These are phyloP conservation scores for Meloe dianella DNA, from an alignment of 2,888 invertebrate species.

Conservation along the genomic window DNA sequence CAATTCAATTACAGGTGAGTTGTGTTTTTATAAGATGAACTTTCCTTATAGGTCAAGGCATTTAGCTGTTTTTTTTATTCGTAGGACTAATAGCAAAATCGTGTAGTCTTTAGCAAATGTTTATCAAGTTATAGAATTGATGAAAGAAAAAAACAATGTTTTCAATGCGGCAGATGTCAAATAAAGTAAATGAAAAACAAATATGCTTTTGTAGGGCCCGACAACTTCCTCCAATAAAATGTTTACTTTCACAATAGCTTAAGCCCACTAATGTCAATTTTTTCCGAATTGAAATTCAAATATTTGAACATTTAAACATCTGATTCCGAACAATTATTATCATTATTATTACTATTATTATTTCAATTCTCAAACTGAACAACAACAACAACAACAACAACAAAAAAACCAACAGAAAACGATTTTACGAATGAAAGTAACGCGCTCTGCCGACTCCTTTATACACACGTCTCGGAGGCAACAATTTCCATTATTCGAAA, in stretches of 20 bases:
- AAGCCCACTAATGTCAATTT: slow-evolving; percentile 24
- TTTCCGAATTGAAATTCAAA: slow-evolving; percentile 24
- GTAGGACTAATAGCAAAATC: slow-evolving; percentile 35
- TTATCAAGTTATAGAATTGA: slow-evolving; percentile 18
- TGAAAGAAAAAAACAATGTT: slow-evolving; percentile 37
- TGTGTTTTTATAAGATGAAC: slow-evolving; percentile 7
- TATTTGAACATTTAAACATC: slow-evolving; percentile 15
- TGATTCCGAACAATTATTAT: background rate
- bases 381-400: no score
- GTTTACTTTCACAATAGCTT: slow-evolving; percentile 31
- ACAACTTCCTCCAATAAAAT: slow-evolving; percentile 29
- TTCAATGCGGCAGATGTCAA: slow-evolving; percentile 47
- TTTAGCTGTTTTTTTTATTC: no score
- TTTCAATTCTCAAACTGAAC: no score
- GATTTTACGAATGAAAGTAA: background rate
- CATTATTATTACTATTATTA: background rate
- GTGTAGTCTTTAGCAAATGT: slow-evolving; percentile 48
- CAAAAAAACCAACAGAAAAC: background rate
- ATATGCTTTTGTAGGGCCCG: slow-evolving; percentile 43
- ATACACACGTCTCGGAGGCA: background rate
- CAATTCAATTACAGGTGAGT: slow-evolving; percentile 83
- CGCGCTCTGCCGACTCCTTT: background rate
- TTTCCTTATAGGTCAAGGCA: slow-evolving; percentile 17
- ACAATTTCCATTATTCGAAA: slow-evolving; percentile 2
- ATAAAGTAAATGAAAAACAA: slow-evolving; percentile 52